Conservation (phyloP, 2,113 vertebrate genomes). For the Bothrops jararaca region DNA sequence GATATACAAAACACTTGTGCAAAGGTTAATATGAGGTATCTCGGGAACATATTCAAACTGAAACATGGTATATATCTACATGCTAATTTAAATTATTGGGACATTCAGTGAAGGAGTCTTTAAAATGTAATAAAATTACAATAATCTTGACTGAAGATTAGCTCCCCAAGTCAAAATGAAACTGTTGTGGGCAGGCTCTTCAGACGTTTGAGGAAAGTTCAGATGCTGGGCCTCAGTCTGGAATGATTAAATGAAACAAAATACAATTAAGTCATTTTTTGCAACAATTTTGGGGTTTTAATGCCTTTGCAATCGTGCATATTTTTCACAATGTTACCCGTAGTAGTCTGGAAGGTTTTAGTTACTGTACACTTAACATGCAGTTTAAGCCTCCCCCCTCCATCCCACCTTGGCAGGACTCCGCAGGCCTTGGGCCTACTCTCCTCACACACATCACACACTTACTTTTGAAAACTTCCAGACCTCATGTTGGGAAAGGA, state of each 20-base stretch:
- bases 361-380: neutral
- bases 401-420: too few relatives aligned
- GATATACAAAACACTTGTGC: neutral
- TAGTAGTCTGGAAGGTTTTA: neutral
- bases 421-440: too few relatives aligned
- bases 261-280: neutral
- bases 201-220: slow-evolving; percentile 4
- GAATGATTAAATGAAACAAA: neutral
- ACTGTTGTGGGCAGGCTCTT: slow-evolving; percentile 21
- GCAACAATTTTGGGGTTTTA: neutral
- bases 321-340: neutral
- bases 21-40: neutral
- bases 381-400: neutral
- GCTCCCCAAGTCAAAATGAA: slow-evolving; percentile 14
- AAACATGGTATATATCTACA: neutral
- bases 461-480: too few relatives aligned
- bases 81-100: neutral
- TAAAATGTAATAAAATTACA: neutral
- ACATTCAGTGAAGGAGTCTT: neutral
- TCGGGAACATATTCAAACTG: neutral
- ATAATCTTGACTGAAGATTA: neutral
- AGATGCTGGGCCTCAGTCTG: slow-evolving; percentile 2
- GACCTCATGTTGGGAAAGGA: too few relatives aligned
- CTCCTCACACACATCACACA: too few relatives aligned
- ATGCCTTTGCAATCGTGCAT: neutral